Evolutionary conservation across 2,113 vertebrate species (phyloP), one percentile per base, ranked within the genome.

Genomic region (human): DNA sequence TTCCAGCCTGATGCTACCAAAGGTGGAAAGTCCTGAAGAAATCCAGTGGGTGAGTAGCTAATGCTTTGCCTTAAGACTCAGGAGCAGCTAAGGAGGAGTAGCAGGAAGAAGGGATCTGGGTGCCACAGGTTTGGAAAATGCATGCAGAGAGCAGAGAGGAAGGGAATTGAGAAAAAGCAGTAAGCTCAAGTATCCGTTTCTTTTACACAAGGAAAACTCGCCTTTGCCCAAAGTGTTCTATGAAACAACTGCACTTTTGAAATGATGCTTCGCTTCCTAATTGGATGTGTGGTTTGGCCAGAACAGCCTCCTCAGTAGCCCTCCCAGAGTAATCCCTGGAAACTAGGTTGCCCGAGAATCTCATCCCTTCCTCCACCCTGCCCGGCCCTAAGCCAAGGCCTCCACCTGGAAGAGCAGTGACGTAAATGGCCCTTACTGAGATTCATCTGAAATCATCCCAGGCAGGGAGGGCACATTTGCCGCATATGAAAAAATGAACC

Each of bases 1-100:
- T 97, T 99, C 99, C 22, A 99, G 99, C 95, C 98, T 99, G 92
- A 99, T 99, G 99, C 97, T 99, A 95, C 99, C 99, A 18, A 99
- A 99, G 97, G 99, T 99, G 97, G 99, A 99, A 98, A 98, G 99
- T 81, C 98, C 97, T 1, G 98, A 99, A 89, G 99, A 99, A 96
- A 99, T 99, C 93, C 99, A 98, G 89, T 99, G 99, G 99, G 99
- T 99, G 97, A 99, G 99, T 98, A 61, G 66, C n/a, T 52, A 59
- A 25, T n/a, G 43, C 79, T 82, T 86, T 97, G 43, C 48, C 97
- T 96, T 98, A 48, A 98, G 75, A 52, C 59, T n/a, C 30, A 43
- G 59, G n/a, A 57, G 35, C 35, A 52, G 57, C 78, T 95, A 40
- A 40, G 57, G 16, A 1, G 17, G 12, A 1, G 14, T 57, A 48